phyloP scores from a whole-genome alignment of 2,113 vertebrate species.

The Cromileptes altivelis region DNA sequence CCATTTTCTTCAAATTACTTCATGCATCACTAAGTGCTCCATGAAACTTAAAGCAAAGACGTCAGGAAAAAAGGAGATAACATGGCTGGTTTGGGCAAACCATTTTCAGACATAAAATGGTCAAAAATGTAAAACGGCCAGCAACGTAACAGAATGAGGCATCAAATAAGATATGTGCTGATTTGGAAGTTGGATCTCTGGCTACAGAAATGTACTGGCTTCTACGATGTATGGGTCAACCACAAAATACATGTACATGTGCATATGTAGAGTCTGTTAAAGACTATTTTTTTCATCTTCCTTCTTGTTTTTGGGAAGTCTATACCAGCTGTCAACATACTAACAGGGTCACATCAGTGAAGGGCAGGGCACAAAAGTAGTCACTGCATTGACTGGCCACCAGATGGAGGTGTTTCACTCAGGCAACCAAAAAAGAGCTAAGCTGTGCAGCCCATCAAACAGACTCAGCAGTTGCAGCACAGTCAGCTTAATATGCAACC shows the following conservation, averaged over 20 bases:
- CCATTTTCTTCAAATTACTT: constrained; percentile 20
- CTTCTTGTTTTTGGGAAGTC: not conserved
- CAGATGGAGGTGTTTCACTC: constrained; percentile 57
- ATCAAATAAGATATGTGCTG: constrained; percentile 75
- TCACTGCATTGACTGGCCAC: constrained; percentile 52
- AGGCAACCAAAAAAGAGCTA: constrained; percentile 5
- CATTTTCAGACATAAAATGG: constrained; percentile 78
- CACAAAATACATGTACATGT: constrained; percentile 5
- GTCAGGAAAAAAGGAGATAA: constrained; percentile 63
- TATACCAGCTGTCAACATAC: constrained; percentile 5
- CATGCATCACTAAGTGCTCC: constrained; percentile 71
- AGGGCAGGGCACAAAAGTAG: not conserved
- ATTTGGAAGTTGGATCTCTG: constrained; percentile 80
- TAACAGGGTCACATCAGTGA: constrained; percentile 1
- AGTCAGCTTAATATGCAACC: constrained; percentile 36
- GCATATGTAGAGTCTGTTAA: not conserved
- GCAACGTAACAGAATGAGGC: constrained; percentile 75
- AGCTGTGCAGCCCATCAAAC: constrained; percentile 18
- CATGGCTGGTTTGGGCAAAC: constrained; percentile 68
- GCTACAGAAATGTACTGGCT: constrained; percentile 56
- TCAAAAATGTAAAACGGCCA: constrained; percentile 69
- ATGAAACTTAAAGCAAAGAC: constrained; percentile 72
- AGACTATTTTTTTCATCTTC: not conserved
- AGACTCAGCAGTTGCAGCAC: constrained; percentile 31
- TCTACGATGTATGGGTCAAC: not conserved